Conservation (phyloP, 2,888 invertebrate genomes). For the Drosophila prolongata region DNA sequence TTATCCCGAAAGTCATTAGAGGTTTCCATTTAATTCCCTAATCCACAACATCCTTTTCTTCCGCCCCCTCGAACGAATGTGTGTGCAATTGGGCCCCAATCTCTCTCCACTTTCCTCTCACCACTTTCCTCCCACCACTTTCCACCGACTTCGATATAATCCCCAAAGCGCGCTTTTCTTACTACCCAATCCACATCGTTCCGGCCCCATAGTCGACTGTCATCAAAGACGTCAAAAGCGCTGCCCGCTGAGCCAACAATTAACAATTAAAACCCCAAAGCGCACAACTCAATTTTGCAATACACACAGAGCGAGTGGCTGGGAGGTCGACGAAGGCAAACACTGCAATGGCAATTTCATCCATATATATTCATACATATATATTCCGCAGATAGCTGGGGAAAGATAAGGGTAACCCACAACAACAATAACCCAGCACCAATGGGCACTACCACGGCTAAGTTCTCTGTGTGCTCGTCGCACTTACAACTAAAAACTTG, state of each 20-base stretch:
- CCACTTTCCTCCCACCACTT: neutral
- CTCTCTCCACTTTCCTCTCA: neutral
- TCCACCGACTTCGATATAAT: slow-evolving; percentile 13
- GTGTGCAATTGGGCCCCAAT: neutral
- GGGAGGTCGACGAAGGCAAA: slow-evolving; percentile 1
- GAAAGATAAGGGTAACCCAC: slow-evolving; percentile 49
- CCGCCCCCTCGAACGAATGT: neutral
- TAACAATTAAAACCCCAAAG: slow-evolving; percentile 80
- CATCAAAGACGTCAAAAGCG: slow-evolving; percentile 59
- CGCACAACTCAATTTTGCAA: slow-evolving; percentile 76
- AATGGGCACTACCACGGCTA: slow-evolving; percentile 58
- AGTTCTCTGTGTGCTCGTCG: slow-evolving; percentile 52
- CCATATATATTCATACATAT: slow-evolving; percentile 30
- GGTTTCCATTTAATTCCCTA: slow-evolving; percentile 44
- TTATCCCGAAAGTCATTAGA: slow-evolving; percentile 39
- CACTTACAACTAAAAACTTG: slow-evolving; percentile 81
- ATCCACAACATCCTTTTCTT: slow-evolving; percentile 34
- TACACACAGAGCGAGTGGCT: slow-evolving; percentile 23
- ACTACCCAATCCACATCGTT: slow-evolving; percentile 15
- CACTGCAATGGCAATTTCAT: slow-evolving; percentile 56
- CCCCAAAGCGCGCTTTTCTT: slow-evolving; percentile 38
- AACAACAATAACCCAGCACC: slow-evolving; percentile 36
- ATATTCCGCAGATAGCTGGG: slow-evolving; percentile 57
- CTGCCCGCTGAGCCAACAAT: slow-evolving; percentile 67
- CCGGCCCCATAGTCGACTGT: slow-evolving; percentile 48